Evolutionary conservation across 2,797 vertebrate genomes (phyloP).

Genomic region (Propithecus perrieri): DNA sequence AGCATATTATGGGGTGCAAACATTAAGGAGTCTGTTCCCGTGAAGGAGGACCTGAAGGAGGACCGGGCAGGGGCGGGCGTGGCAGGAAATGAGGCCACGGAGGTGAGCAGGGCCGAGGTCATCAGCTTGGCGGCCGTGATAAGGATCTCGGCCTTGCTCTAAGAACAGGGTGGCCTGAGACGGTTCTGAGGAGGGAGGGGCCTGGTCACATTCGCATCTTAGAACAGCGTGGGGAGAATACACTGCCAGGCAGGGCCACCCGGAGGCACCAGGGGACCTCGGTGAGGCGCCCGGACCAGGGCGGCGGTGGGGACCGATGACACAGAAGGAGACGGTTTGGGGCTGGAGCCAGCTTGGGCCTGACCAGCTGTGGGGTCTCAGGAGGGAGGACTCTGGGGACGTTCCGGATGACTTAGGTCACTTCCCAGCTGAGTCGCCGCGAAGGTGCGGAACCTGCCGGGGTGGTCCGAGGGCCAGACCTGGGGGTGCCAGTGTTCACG

Average conservation of each 20-base stretch:
- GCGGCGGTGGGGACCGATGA: rapidly evolving
- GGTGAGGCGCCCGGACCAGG: neutral
- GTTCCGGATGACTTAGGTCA: neutral
- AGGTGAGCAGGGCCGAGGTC: neutral
- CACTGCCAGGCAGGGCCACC: neutral
- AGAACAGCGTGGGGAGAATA: neutral
- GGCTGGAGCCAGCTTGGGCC: neutral
- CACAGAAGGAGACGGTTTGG: neutral
- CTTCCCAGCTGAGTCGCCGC: neutral
- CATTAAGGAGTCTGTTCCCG: too few species aligned
- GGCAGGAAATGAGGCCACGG: neutral
- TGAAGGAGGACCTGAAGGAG: neutral
- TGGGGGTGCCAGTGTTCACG: neutral
- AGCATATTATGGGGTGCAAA: too few species aligned
- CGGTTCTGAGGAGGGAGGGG: neutral
- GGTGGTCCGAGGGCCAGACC: rapidly evolving
- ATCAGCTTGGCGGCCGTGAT: too few species aligned
- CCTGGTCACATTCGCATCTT: neutral
- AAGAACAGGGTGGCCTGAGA: neutral
- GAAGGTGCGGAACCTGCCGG: neutral
- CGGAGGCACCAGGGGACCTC: neutral
- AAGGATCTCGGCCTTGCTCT: neutral
- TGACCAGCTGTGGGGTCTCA: neutral
- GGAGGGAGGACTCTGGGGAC: neutral
- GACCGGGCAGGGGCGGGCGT: rapidly evolving